Evolutionary conservation across 2,797 vertebrate species (phyloP).

Genomic region (Sebastes vulpes): DNA sequence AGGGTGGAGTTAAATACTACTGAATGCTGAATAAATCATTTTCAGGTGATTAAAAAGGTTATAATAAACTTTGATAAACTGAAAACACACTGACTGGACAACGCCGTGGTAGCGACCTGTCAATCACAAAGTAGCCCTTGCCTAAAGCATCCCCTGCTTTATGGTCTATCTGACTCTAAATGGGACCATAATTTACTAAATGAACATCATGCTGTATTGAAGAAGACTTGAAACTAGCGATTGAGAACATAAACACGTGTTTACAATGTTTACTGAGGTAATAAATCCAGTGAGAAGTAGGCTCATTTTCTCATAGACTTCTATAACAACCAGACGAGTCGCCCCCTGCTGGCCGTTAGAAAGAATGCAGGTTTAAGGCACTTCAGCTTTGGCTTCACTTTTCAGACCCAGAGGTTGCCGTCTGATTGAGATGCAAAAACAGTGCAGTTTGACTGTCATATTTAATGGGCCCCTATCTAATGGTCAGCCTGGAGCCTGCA

Average conservation of each 20-base stretch:
- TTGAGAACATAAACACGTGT: no score
- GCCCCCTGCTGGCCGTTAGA: background rate
- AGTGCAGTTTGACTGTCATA: background rate
- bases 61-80: background rate
- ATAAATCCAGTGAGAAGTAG: no score
- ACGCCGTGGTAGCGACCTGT: accelerated
- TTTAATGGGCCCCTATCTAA: constrained; percentile 1
- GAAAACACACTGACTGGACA: no score
- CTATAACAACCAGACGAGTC: background rate
- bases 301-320: background rate
- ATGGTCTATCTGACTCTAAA: no score
- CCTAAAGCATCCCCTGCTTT: no score
- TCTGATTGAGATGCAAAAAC: background rate
- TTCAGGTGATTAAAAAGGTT: background rate
- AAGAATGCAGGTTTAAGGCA: no score
- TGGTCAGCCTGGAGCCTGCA: constrained; percentile 21
- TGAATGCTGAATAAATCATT: background rate
- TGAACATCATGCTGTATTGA: no score
- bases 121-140: no score
- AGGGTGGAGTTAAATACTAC: background rate
- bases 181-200: no score
- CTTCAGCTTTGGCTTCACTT: background rate
- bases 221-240: no score
- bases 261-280: no score
- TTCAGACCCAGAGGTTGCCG: no score